Base-by-base conservation (phyloP, 2,113 vertebrate genomes). In the Scolopax mira region DNA sequence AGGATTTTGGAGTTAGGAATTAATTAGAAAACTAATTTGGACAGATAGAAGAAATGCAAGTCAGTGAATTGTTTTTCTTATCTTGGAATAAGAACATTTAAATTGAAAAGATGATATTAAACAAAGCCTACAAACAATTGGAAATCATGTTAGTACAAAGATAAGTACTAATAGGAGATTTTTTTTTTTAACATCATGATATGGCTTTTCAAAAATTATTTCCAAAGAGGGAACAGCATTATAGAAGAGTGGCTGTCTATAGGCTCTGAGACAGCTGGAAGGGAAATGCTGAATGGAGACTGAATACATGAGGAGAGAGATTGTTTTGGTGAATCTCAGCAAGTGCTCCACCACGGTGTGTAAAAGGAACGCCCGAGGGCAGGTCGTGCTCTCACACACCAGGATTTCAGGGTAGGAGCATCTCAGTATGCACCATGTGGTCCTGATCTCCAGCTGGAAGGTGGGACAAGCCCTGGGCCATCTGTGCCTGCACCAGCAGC, bases 21-120 rank as follows among this genome's bases (percentile, higher is more conserved):
- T 96, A 97, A 96, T 96, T 97, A 94, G 83, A 95, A 97, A 96
- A 66, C 67, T 90, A 94, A 95, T 91, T 92, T 96, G 87, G 91
- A 88, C 51, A 71, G 81, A 95, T 93, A 95, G 97, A 92, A 89
- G 85, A 89, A 93, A 61, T 62, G 44, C 10, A 65, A 90, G 51
- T 52, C 3, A 9, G 33, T 67, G 90, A 93, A 94, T 95, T 96
- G 70, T 97, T 96, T 92, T 83, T 83, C 86, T 97, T 97, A 93
- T 96, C 91, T 96, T 64, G 60, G 52, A 89, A 94, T 85, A 89
- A 95, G 91, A 94, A 28, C 46, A 79, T 96, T 97, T 96, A 92
- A 88, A 89, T 88, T 81, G 84, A 94, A 97, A 79, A 92, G 84
- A 94, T 94, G 92, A 54, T 94, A 88, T 96, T 97, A 88, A 91